Base-by-base conservation (phyloP, 2,888 invertebrate species). In the Lycophotia porphyrea region DNA sequence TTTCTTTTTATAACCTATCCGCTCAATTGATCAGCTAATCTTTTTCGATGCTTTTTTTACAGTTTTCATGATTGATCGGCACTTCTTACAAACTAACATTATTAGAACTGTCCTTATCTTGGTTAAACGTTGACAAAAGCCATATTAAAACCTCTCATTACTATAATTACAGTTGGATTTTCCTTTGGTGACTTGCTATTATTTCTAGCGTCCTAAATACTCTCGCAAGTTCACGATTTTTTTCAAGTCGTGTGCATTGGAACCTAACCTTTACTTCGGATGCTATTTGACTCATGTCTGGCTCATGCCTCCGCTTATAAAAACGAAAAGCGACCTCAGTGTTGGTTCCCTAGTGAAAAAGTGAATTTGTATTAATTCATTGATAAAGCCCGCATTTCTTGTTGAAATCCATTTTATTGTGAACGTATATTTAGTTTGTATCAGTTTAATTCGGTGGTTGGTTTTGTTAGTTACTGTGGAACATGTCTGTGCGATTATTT, bases 311-410 rank as follows among this genome's bases (percentile, higher is more conserved):
- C 52, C n/a, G 39, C 67, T 73, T 84, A 84, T 86, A 84, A 80
- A 84, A 75, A 86, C 87, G 39, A 71, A 69, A 71, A 44, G 61
- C 63, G 58, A 27, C 42, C 42, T 36, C 72, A 86, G 79, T 83
- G 5, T 5, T 71, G 58, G 52, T 60, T 66, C 67, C 71, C 31
- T 63, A 49, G 84, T 71, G 84, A 84, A 86, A 86, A 84, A 80
- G 84, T 84, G 67, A 84, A 73, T 79, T 84, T 72, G 71, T 70
- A 13, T 71, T 70, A 65, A 76, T 78, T 73, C 52, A 18, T 39
- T 36, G 85, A 85, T 78, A 85, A 76, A 2, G 60, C 85, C 86
- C 87, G 87, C 74, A 85, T 67, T 87, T 85, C 78, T 85, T 87
- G 79, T 66, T 55, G 27, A 39, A 71, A 61, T 63, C n/a, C 42